phyloP scores from a whole-genome alignment of 2,888 invertebrate species.

The Odiellus spinosus region DNA sequence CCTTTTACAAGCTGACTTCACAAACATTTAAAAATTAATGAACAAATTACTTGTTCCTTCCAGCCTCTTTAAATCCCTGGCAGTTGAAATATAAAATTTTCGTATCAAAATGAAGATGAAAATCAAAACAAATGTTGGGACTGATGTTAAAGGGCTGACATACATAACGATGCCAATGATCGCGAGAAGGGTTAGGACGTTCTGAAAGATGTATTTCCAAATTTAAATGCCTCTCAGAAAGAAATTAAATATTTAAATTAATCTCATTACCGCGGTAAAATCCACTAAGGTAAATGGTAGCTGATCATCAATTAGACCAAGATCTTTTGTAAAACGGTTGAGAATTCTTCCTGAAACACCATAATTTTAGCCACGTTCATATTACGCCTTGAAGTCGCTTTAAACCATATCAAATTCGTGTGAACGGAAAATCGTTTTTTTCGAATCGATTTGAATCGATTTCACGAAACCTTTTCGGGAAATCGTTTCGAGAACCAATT shows the following conservation, averaged over 20 bases:
- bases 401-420: too few relatives aligned
- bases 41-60: constrained; percentile 37
- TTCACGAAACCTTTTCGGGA: too few relatives aligned
- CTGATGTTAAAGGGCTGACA: constrained; percentile 54
- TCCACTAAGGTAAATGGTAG: constrained; percentile 32
- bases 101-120: constrained; percentile 57
- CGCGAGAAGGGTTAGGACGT: constrained; percentile 28
- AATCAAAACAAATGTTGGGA: constrained; percentile 53
- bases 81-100: constrained; percentile 58
- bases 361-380: too few relatives aligned
- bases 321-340: constrained; percentile 32
- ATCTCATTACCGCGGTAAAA: constrained; percentile 30
- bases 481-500: too few relatives aligned
- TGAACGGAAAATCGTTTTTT: too few relatives aligned
- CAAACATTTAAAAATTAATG: too few relatives aligned
- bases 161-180: constrained; percentile 47
- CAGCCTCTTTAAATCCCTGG: constrained; percentile 51
- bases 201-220: too few relatives aligned
- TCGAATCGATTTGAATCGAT: too few relatives aligned
- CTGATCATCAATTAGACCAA: constrained; percentile 31
- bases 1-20: too few relatives aligned
- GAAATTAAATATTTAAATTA: too few relatives aligned
- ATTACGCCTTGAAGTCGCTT: too few relatives aligned
- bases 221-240: too few relatives aligned
- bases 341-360: constrained; percentile 33